A percentile compares a stretch with the other conserved stretches of the same genome.
Evolutionary conservation across 2,113 vertebrate species (phyloP).

Genomic region (Ochotona princeps): DNA sequence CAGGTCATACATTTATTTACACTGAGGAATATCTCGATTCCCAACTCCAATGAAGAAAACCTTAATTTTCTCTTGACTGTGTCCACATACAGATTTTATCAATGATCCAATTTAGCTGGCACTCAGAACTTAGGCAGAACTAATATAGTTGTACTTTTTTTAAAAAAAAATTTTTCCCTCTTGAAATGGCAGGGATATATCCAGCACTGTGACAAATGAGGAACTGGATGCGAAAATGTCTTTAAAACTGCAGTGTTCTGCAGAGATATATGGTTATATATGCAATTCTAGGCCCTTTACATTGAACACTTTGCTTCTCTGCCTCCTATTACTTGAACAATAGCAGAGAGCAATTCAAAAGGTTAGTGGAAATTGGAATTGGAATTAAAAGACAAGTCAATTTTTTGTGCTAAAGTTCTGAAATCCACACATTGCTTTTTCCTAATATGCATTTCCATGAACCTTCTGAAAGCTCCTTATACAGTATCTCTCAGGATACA

Average conservation of each 20-base stretch:
- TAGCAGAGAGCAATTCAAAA: background rate
- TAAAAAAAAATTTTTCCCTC: background rate
- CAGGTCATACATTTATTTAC: conserved; percentile 57
- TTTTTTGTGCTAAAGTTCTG: no score
- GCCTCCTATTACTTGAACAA: background rate
- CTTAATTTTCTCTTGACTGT: conserved; percentile 54
- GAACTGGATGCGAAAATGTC: conserved; percentile 61
- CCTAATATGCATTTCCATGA: no score
- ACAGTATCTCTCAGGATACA: background rate
- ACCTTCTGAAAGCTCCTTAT: background rate
- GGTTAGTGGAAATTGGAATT: no score
- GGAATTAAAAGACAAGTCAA: no score
- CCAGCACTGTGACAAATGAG: conserved; percentile 65
- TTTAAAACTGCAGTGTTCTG: conserved; percentile 50
- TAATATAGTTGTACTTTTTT: conserved; percentile 72
- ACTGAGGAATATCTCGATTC: conserved; percentile 55
- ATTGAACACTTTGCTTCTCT: background rate
- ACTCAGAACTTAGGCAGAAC: conserved; percentile 63
- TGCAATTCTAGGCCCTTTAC: conserved; percentile 27
- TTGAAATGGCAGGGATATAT: conserved; percentile 63
- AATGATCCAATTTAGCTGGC: conserved; percentile 73
- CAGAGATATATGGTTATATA: conserved; percentile 34
- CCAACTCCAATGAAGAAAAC: conserved; percentile 40
- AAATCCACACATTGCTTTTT: no score
- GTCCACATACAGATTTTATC: conserved; percentile 59